Conservation (phyloP, 2,113 vertebrate species). For the Ginglymostoma cirratum region DNA sequence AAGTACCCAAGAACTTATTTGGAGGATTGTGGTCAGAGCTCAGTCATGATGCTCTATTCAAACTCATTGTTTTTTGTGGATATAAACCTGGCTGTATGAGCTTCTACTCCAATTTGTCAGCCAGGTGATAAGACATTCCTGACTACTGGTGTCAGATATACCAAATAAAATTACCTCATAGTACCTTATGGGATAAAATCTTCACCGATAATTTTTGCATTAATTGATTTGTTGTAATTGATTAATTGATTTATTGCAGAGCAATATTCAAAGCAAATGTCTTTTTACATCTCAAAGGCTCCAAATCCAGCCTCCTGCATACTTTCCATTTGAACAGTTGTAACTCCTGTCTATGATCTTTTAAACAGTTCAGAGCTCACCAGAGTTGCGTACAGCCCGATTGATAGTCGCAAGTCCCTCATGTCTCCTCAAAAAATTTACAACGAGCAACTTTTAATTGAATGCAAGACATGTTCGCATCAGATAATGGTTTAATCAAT, state of each 20-base stretch:
- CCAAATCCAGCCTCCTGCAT: background rate
- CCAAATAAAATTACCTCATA: background rate
- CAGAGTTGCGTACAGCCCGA: background rate
- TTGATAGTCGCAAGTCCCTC: background rate
- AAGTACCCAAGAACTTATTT: background rate
- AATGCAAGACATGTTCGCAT: conserved; percentile 52
- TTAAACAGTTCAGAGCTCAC: background rate
- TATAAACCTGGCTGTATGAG: background rate
- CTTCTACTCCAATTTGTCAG: background rate
- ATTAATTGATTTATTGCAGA: background rate
- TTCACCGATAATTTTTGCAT: background rate
- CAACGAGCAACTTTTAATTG: conserved; percentile 23
- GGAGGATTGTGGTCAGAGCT: background rate
- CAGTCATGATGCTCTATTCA: background rate
- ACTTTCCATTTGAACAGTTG: background rate
- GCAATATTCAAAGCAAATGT: background rate
- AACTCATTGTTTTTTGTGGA: background rate
- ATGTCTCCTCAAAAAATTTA: conserved; percentile 36
- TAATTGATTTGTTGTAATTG: background rate
- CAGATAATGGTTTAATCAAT: conserved; percentile 55
- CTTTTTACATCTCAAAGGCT: background rate
- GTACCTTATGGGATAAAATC: background rate
- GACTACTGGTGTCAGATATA: background rate
- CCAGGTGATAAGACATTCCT: background rate
- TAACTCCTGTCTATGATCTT: conserved; percentile 27